These are phyloP conservation scores for Lacanobia wlatinum DNA, from an alignment of 2,888 invertebrate species.

Conservation along the genomic window DNA sequence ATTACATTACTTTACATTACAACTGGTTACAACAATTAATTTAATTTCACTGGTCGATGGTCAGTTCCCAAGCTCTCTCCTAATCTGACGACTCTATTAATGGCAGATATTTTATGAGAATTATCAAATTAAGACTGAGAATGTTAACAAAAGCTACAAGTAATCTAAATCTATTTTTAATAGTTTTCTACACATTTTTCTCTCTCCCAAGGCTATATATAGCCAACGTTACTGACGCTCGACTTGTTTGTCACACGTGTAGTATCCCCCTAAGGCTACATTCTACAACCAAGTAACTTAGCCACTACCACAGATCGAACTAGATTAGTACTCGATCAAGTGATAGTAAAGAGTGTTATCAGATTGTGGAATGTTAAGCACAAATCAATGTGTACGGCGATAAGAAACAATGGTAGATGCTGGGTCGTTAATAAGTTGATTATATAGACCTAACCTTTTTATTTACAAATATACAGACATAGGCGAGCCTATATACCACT, in stretches of 20 bases:
- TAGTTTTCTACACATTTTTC: neutral
- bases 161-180: too few relatives aligned
- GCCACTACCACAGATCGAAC: neutral
- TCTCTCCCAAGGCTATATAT: conserved; percentile 10
- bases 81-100: too few relatives aligned
- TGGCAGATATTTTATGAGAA: too few relatives aligned
- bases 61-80: too few relatives aligned
- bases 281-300: conserved; percentile 1
- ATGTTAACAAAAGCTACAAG: neutral
- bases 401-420: neutral
- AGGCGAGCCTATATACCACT: too few relatives aligned
- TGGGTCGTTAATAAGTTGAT: neutral
- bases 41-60: too few relatives aligned
- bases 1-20: too few relatives aligned
- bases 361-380: neutral
- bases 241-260: conserved; percentile 15
- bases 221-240: neutral
- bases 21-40: too few relatives aligned
- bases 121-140: neutral
- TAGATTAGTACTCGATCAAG: conserved; percentile 12
- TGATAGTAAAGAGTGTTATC: conserved; percentile 3
- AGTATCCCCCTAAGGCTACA: neutral
- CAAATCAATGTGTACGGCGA: neutral
- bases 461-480: too few relatives aligned
- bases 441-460: neutral